phyloP scores from a whole-genome alignment of 2,888 invertebrate genomes.

The Phengaris alcon region DNA sequence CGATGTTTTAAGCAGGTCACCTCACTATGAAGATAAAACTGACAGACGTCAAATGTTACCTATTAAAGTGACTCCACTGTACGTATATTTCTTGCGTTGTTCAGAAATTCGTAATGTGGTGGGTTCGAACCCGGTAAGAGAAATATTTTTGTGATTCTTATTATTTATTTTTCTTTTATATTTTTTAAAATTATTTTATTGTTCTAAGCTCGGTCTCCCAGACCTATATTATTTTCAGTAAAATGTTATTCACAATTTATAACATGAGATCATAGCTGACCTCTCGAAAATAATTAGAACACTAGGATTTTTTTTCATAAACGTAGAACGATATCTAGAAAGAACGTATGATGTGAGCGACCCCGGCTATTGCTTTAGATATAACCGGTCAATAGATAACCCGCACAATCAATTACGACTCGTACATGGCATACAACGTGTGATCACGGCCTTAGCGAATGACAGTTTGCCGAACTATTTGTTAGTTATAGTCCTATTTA shows the following conservation, averaged over 20 bases:
- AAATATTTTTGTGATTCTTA: too few species aligned
- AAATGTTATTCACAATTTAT: neutral
- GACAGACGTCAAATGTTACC: too few species aligned
- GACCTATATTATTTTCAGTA: too few species aligned
- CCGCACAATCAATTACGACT: constrained; percentile 38
- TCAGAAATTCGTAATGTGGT: too few species aligned
- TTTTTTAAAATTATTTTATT: too few species aligned
- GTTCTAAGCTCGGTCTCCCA: too few species aligned
- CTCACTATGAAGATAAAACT: too few species aligned
- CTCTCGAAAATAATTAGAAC: constrained; percentile 15
- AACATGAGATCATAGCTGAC: neutral
- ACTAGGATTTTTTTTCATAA: neutral
- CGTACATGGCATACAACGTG: neutral
- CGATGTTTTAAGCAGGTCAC: too few species aligned
- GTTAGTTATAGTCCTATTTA: neutral
- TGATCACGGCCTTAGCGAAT: neutral
- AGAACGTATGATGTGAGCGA: constrained; percentile 59
- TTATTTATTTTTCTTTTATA: too few species aligned
- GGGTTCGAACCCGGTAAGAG: too few species aligned
- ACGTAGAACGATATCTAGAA: constrained; percentile 35
- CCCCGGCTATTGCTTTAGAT: constrained; percentile 66
- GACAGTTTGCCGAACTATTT: neutral
- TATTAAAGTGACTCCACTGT: too few species aligned
- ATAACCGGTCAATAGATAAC: constrained; percentile 67
- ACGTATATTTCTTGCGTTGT: too few species aligned